Evolutionary conservation across 1,140 invertebrate species (phyloP).

Genomic region (Aphaenogaster floridana): DNA sequence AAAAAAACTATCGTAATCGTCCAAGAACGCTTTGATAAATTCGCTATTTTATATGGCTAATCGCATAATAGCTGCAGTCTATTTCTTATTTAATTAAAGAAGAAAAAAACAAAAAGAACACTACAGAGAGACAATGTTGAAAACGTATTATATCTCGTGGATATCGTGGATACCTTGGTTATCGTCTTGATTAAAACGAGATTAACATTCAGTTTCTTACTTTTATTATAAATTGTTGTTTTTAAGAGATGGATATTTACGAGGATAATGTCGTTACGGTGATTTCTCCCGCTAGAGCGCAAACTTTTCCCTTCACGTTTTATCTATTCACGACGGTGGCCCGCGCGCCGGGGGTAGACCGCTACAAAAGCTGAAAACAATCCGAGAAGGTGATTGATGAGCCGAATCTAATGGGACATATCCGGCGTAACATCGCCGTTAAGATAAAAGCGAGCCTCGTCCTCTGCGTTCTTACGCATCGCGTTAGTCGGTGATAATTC

Average conservation of each 20-base stretch:
- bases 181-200: not conserved
- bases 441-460: slow-evolving; percentile 70
- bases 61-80: slow-evolving; percentile 60
- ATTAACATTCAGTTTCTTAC: slow-evolving; percentile 3
- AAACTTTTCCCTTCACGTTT: slow-evolving; percentile 53
- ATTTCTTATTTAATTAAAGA: slow-evolving; percentile 63
- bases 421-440: slow-evolving; percentile 59
- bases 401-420: slow-evolving; percentile 70
- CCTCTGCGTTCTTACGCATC: slow-evolving; percentile 66
- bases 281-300: slow-evolving; percentile 17
- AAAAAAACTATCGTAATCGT: slow-evolving; percentile 37
- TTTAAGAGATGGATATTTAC: slow-evolving; percentile 2
- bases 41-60: slow-evolving; percentile 67
- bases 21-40: slow-evolving; percentile 69
- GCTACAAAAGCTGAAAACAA: slow-evolving; percentile 72
- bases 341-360: slow-evolving; percentile 2
- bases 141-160: not conserved
- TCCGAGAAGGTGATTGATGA: slow-evolving; percentile 74
- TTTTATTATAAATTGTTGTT: slow-evolving; percentile 10
- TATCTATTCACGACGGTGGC: slow-evolving; percentile 35
- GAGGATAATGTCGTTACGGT: slow-evolving; percentile 12
- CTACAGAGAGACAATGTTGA: not conserved
- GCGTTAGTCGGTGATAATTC: slow-evolving; percentile 62
- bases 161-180: not conserved
- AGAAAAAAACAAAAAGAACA: not conserved